Conservation (phyloP, 1,140 invertebrate genomes). For the Yoshiicerus persimilis region DNA sequence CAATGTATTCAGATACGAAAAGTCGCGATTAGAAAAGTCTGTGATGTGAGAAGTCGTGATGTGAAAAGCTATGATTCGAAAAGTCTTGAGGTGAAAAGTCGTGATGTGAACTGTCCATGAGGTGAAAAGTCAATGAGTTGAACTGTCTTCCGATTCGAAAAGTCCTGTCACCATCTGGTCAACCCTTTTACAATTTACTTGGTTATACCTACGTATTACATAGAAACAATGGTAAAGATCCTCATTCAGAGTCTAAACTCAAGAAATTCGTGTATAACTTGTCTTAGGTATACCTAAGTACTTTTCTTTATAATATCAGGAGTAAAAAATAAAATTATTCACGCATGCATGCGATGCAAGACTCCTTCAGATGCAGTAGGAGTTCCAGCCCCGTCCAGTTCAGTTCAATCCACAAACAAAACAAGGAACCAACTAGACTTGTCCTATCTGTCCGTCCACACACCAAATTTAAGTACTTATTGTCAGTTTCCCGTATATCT, state of each 20-base stretch:
- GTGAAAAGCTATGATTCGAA: too few relatives aligned
- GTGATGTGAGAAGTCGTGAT: too few relatives aligned
- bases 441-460: not conserved
- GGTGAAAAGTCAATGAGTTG: too few relatives aligned
- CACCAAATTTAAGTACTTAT: not conserved
- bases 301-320: too few relatives aligned
- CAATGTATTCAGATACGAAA: too few relatives aligned
- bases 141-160: too few relatives aligned
- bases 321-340: not conserved
- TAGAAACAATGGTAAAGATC: not conserved
- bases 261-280: not conserved
- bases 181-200: not conserved
- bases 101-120: too few relatives aligned
- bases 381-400: not conserved
- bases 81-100: too few relatives aligned
- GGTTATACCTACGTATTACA: not conserved
- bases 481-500: not conserved
- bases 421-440: not conserved
- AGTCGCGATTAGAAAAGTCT: too few relatives aligned
- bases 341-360: not conserved
- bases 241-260: not conserved
- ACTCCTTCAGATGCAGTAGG: constrained; percentile 15
- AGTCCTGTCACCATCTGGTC: too few relatives aligned
- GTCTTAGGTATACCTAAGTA: not conserved
- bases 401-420: not conserved